A percentile compares a stretch with the other conserved stretches of the same genome.
Evolutionary conservation across 2,113 vertebrate species (phyloP).

Genomic region (Sander vitreus): DNA sequence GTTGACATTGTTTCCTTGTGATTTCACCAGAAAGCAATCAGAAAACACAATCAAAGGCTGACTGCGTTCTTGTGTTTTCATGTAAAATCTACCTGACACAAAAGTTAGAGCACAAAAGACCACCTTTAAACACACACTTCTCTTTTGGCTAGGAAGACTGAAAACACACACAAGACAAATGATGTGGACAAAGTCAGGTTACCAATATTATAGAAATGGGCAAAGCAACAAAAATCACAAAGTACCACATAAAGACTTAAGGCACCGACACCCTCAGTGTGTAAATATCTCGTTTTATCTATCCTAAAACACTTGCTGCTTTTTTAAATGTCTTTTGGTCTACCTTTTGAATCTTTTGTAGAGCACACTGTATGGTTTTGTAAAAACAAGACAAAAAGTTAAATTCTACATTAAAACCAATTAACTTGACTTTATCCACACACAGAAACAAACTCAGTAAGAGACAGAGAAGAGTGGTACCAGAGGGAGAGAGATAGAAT

Average conservation of each 20-base stretch:
- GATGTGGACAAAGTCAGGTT: conserved; percentile 24
- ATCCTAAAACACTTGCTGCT: neutral
- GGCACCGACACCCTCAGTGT: too few species aligned
- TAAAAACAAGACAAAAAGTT: neutral
- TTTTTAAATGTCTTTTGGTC: neutral
- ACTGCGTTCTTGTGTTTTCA: neutral
- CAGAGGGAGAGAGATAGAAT: conserved; percentile 12
- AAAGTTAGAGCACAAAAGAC: conserved; percentile 44
- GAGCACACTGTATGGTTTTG: neutral
- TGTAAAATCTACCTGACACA: neutral
- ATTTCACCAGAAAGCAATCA: conserved; percentile 12
- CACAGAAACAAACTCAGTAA: conserved; percentile 52
- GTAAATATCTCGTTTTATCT: neutral
- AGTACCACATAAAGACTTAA: neutral
- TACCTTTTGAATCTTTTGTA: neutral
- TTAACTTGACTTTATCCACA: conserved; percentile 60
- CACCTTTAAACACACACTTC: conserved; percentile 29
- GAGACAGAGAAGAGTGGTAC: conserved; percentile 74
- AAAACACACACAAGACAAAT: neutral
- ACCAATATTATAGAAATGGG: neutral
- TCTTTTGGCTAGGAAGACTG: neutral
- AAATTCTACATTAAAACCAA: neutral
- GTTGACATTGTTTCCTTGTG: neutral
- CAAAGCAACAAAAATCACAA: conserved; percentile 7
- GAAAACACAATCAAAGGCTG: neutral